Conservation (phyloP, 2,888 invertebrate species). For the Torymus texanus region DNA sequence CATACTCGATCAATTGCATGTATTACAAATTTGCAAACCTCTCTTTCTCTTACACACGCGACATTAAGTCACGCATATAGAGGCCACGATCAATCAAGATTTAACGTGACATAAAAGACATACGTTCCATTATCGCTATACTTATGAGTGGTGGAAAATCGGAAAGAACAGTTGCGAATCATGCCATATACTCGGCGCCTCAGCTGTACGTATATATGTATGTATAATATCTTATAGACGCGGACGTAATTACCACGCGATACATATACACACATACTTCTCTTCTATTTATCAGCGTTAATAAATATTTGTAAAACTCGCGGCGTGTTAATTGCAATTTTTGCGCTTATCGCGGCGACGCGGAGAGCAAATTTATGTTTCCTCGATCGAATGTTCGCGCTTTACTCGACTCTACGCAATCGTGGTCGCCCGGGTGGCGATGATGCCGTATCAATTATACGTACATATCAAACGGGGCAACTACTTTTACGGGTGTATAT, state of each 20-base stretch:
- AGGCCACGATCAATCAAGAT: not conserved
- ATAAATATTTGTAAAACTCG: constrained; percentile 18
- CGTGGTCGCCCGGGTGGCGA: not conserved
- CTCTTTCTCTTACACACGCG: not conserved
- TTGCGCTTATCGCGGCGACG: constrained; percentile 5
- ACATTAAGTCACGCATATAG: not conserved
- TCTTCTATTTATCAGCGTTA: not conserved
- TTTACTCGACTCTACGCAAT: not conserved
- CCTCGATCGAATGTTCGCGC: constrained; percentile 23
- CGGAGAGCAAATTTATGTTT: constrained; percentile 37
- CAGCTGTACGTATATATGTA: no score
- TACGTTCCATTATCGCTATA: no score
- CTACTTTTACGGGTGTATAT: no score
- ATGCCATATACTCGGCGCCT: no score
- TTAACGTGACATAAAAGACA: constrained; percentile 3
- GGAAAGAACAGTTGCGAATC: no score
- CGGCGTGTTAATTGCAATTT: constrained; percentile 20
- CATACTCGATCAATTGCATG: constrained; percentile 6
- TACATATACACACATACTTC: no score
- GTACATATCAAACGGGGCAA: not conserved
- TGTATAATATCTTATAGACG: no score
- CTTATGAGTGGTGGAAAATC: no score
- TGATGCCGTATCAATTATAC: not conserved
- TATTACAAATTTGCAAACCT: not conserved
- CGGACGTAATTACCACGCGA: no score